Evolutionary conservation across 1,140 invertebrate genomes (phyloP).

Genomic region (Stegodyphus mimosarum): DNA sequence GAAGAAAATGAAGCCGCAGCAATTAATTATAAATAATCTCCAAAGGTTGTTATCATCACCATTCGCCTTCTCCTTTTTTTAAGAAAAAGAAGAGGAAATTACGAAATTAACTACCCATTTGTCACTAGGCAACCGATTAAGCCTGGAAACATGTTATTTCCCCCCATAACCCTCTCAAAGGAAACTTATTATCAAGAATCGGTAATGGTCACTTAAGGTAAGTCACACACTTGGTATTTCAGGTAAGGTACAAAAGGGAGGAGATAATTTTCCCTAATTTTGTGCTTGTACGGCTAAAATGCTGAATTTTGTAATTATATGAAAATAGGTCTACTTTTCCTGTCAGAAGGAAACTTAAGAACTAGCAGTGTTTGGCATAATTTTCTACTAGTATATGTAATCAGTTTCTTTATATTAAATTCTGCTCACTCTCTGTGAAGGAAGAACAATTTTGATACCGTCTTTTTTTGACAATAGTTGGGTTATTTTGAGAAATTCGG

Average conservation of each 20-base stretch:
- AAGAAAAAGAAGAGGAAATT: constrained; percentile 7
- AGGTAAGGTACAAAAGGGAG: neutral
- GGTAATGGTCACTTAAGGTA: constrained; percentile 21
- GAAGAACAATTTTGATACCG: no score
- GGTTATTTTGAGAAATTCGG: no score
- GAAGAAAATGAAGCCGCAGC: constrained; percentile 1
- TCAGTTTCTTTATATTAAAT: no score
- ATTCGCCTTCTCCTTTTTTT: neutral
- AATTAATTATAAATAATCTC: constrained; percentile 24
- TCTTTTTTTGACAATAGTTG: no score
- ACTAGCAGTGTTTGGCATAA: no score
- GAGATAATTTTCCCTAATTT: neutral
- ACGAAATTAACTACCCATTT: constrained; percentile 42
- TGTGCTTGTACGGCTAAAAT: no score
- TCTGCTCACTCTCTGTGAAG: no score
- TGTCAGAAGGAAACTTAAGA: no score
- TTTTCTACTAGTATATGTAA: no score
- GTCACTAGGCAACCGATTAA: constrained; percentile 36
- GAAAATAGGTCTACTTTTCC: no score
- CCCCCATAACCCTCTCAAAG: neutral
- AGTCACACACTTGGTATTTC: neutral
- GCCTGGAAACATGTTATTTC: constrained; percentile 27
- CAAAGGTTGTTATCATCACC: neutral
- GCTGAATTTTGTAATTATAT: no score
- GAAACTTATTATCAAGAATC: constrained; percentile 19